phyloP scores from a whole-genome alignment of 2,113 vertebrate species.

The Okapia johnstoni region DNA sequence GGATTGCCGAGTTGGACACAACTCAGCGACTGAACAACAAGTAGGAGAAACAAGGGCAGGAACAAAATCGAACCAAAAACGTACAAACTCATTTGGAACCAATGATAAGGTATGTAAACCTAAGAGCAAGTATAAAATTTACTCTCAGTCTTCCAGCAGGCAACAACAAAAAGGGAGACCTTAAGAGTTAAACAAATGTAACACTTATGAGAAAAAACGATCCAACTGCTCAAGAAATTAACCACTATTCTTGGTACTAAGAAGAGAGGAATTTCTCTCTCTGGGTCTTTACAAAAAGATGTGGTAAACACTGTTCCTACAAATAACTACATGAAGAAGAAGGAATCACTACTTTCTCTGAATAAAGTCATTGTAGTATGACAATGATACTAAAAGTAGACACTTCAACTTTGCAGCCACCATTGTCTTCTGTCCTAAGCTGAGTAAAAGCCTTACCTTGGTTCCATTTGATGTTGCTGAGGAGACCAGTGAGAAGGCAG shows the following conservation, averaged over 20 bases:
- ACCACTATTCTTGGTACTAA: background rate
- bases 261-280: background rate
- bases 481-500: background rate
- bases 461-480: constrained; percentile 8
- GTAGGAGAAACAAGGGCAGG: background rate
- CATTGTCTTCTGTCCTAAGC: background rate
- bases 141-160: background rate
- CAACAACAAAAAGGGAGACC: background rate
- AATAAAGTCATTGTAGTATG: background rate
- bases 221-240: background rate
- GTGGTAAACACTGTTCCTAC: background rate
- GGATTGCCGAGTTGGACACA: background rate
- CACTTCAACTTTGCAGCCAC: background rate
- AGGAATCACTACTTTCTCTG: background rate
- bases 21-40: background rate
- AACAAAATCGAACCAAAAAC: background rate
- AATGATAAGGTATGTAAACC: background rate
- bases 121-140: background rate
- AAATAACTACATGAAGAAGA: background rate
- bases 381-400: background rate
- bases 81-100: background rate
- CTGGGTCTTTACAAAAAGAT: background rate
- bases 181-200: background rate
- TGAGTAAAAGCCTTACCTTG: constrained; percentile 64
- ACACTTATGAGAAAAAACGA: background rate